These are phyloP conservation scores for Dryobates pubescens DNA, from an alignment of 2,797 vertebrate species.

Conservation along the genomic window DNA sequence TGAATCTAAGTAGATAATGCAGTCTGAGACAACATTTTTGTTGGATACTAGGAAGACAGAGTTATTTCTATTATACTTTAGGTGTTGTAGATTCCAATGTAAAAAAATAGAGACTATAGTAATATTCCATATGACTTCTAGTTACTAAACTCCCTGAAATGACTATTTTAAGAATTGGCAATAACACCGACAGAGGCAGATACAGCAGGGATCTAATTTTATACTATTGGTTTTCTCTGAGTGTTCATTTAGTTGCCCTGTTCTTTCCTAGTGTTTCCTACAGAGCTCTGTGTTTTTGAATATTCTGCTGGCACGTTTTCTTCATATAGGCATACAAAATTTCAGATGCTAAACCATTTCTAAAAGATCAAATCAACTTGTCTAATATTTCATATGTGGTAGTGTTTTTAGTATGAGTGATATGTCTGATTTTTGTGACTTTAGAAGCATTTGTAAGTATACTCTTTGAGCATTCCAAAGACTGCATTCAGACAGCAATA, in stretches of 20 bases:
- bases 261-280: conserved; percentile 61
- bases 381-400: conserved; percentile 34
- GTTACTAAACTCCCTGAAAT: conserved; percentile 7
- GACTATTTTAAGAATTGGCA: conserved; percentile 28
- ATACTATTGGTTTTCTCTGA: conserved; percentile 30
- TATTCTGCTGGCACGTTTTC: conserved; percentile 57
- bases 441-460: background rate
- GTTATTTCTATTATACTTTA: conserved; percentile 40
- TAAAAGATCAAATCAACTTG: conserved; percentile 52
- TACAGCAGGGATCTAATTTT: conserved; percentile 54
- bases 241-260: conserved; percentile 43
- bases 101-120: conserved; percentile 33
- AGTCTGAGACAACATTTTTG: conserved; percentile 17
- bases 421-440: background rate
- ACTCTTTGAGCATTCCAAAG: background rate
- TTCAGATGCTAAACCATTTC: conserved; percentile 40
- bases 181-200: conserved; percentile 4
- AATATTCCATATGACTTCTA: conserved; percentile 37
- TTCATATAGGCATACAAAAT: conserved; percentile 33
- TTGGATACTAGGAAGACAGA: background rate
- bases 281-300: conserved; percentile 58
- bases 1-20: conserved; percentile 30
- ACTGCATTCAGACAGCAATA: background rate
- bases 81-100: background rate
- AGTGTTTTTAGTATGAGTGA: background rate